Evolutionary conservation across 2,113 vertebrate genomes (phyloP).

Genomic region (Gymnocephalus cernua): DNA sequence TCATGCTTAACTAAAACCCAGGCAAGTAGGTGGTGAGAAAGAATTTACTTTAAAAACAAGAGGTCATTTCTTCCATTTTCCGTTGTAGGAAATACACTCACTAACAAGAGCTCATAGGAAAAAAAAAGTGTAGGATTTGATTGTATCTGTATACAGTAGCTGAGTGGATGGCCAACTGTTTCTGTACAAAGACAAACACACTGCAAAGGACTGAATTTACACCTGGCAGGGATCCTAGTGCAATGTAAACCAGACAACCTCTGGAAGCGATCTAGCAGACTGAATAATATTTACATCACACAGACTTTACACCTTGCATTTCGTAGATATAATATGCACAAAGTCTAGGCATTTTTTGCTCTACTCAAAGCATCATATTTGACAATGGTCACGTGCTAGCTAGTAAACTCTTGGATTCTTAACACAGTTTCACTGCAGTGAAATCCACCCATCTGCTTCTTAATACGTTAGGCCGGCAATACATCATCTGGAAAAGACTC

Average conservation of each 20-base stretch:
- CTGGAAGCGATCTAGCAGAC: neutral
- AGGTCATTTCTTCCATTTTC: neutral
- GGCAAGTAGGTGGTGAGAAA: neutral
- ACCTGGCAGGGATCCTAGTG: neutral
- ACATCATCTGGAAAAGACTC: too few relatives aligned
- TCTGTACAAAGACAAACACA: slow-evolving; percentile 7
- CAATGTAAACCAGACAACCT: neutral
- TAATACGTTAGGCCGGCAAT: neutral
- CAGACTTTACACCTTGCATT: neutral
- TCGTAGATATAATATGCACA: neutral
- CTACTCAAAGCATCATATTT: neutral
- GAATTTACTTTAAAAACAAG: neutral
- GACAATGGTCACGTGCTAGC: neutral
- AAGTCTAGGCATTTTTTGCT: too few relatives aligned
- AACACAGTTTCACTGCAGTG: neutral
- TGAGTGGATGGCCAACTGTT: slow-evolving; percentile 15
- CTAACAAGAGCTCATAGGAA: neutral
- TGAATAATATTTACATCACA: neutral
- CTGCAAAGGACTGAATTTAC: neutral
- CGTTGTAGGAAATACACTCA: neutral
- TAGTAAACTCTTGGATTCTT: neutral
- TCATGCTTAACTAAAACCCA: slow-evolving; percentile 12
- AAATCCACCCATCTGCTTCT: neutral
- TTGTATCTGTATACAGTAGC: neutral
- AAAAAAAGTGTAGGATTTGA: neutral